A percentile compares a stretch with the other conserved stretches of the same genome.
Conservation (phyloP, 1,140 invertebrate species). For the Planococcus citri region DNA sequence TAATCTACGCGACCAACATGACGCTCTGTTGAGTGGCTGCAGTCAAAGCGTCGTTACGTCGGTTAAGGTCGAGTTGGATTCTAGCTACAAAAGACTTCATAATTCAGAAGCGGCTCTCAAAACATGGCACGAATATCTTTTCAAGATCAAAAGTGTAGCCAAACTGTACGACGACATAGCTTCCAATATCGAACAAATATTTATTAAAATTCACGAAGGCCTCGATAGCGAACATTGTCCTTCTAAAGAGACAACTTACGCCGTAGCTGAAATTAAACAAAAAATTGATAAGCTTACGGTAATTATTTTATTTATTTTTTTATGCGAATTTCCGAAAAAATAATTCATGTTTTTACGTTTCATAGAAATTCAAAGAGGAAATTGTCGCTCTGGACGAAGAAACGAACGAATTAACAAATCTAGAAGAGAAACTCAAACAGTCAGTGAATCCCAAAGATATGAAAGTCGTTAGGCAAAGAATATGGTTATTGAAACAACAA, state of each 20-base stretch:
- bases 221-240: slow-evolving; percentile 9
- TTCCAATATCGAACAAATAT: slow-evolving; percentile 20
- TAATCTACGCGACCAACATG: slow-evolving; percentile 49
- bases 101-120: slow-evolving; percentile 65
- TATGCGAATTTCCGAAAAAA: not conserved
- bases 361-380: slow-evolving; percentile 23
- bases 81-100: slow-evolving; percentile 55
- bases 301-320: not conserved
- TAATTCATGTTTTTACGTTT: slow-evolving; percentile 6
- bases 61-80: slow-evolving; percentile 64
- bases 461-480: slow-evolving; percentile 61
- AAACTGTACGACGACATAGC: not conserved
- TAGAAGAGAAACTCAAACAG: slow-evolving; percentile 69
- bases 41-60: slow-evolving; percentile 61
- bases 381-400: slow-evolving; percentile 30
- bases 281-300: not conserved
- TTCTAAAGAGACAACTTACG: not conserved
- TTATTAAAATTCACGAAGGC: not conserved
- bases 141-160: slow-evolving; percentile 20
- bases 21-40: slow-evolving; percentile 53
- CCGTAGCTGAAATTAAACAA: not conserved
- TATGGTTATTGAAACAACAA: slow-evolving; percentile 61
- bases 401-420: slow-evolving; percentile 44
- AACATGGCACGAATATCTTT: slow-evolving; percentile 50
- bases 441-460: slow-evolving; percentile 76